These are phyloP conservation scores for Ladona fulva DNA, from an alignment of 1,140 invertebrate species.

Conservation along the genomic window DNA sequence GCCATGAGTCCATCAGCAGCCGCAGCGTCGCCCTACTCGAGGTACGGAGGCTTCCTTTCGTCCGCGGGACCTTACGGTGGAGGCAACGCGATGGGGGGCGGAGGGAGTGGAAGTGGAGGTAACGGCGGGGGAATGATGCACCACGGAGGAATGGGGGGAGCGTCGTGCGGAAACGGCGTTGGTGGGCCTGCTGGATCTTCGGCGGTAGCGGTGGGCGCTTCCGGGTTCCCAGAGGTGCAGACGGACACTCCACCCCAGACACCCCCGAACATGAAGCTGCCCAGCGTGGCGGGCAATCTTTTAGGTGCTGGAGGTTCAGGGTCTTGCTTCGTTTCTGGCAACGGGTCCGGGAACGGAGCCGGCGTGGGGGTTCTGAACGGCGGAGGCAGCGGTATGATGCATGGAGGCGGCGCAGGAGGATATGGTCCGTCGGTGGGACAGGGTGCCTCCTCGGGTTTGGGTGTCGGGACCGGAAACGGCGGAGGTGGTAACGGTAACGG, in stretches of 20 bases:
- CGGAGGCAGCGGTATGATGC: conserved; percentile 27
- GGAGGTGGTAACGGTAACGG: background rate
- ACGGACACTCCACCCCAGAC: conserved; percentile 88
- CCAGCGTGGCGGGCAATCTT: conserved; percentile 54
- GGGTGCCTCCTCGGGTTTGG: background rate
- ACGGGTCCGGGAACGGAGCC: background rate
- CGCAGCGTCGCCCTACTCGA: conserved; percentile 24
- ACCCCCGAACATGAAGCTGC: conserved; percentile 81
- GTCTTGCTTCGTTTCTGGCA: conserved; percentile 33
- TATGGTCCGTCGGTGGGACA: conserved; percentile 32
- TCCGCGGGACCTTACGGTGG: conserved; percentile 40
- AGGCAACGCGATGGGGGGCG: conserved; percentile 39
- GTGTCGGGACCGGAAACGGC: background rate
- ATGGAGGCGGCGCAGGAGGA: conserved; percentile 35
- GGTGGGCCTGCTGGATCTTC: conserved; percentile 3
- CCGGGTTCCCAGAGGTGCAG: conserved; percentile 74
- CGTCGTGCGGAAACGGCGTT: conserved; percentile 12
- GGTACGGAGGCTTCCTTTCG: conserved; percentile 24
- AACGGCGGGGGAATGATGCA: conserved; percentile 11
- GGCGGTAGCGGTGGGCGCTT: conserved; percentile 20
- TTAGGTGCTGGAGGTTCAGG: conserved; percentile 43
- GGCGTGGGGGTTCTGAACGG: conserved; percentile 30
- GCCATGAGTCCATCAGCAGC: conserved; percentile 39
- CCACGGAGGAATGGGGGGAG: conserved; percentile 9
- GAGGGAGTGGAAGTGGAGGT: conserved; percentile 23